phyloP scores from a whole-genome alignment of 1,140 invertebrate species.

The Drosophila orena region DNA sequence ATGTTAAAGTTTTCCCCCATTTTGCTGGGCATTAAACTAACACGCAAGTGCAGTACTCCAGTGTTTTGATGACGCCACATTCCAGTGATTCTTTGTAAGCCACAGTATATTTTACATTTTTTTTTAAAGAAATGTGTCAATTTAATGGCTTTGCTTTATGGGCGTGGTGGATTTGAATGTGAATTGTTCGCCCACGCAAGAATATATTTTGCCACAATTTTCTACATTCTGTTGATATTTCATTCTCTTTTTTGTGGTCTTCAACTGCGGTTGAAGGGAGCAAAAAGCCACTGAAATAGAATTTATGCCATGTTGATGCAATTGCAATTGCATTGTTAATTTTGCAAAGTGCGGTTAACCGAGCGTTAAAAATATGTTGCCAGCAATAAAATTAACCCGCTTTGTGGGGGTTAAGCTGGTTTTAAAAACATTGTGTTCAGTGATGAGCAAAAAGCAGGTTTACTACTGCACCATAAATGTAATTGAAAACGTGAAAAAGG shows the following conservation, averaged over 20 bases:
- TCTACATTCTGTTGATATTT: constrained; percentile 21
- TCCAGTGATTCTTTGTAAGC: constrained; percentile 17
- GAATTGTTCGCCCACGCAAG: neutral
- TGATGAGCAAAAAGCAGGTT: neutral
- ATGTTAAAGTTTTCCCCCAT: neutral
- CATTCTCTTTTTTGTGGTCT: constrained; percentile 51
- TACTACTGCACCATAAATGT: constrained; percentile 7
- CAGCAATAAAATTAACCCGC: constrained; percentile 43
- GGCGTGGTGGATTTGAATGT: constrained; percentile 20
- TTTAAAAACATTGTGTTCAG: neutral
- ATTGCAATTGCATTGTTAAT: constrained; percentile 54
- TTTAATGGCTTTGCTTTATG: constrained; percentile 39
- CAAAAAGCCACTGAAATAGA: constrained; percentile 8
- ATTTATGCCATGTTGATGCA: constrained; percentile 39
- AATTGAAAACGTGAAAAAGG: constrained; percentile 16
- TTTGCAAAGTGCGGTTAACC: constrained; percentile 41
- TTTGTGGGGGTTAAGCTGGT: constrained; percentile 12
- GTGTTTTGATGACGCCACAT: constrained; percentile 7
- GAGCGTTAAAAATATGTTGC: constrained; percentile 39
- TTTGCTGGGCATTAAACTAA: neutral
- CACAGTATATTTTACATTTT: constrained; percentile 38
- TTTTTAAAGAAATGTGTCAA: constrained; percentile 50
- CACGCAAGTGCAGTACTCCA: constrained; percentile 1
- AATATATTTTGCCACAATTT: constrained; percentile 31
- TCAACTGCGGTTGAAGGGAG: constrained; percentile 21